Conservation (phyloP, 1,140 invertebrate species). For the Choristoneura fumiferana region DNA sequence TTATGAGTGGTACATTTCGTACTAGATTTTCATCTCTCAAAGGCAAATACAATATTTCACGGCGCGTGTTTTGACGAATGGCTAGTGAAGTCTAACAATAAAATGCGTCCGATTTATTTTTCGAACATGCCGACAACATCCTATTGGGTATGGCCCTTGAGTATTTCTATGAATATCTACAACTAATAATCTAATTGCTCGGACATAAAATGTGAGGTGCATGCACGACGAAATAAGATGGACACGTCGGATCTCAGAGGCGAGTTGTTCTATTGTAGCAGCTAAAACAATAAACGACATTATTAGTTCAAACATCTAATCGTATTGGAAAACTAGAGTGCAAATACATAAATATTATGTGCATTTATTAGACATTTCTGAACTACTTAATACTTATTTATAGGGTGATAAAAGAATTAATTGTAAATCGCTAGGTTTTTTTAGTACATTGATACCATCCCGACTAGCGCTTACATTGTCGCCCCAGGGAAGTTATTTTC, state of each 20-base stretch:
- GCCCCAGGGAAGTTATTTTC: too few species aligned
- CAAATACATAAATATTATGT: background rate
- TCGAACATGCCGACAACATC: background rate
- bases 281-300: slow-evolving; percentile 77
- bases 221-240: slow-evolving; percentile 62
- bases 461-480: too few species aligned
- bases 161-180: slow-evolving; percentile 9
- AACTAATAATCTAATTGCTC: slow-evolving; percentile 29
- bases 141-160: background rate
- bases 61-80: too few species aligned
- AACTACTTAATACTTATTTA: too few species aligned
- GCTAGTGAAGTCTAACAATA: too few species aligned
- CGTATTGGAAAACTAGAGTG: background rate
- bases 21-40: too few species aligned
- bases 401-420: too few species aligned
- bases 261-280: slow-evolving; percentile 87
- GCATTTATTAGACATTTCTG: slow-evolving; percentile 1
- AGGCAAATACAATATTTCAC: too few species aligned
- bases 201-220: slow-evolving; percentile 33
- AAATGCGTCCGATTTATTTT: too few species aligned
- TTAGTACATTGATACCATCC: too few species aligned
- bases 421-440: background rate
- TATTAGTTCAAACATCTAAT: too few species aligned
- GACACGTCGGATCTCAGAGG: slow-evolving; percentile 75
- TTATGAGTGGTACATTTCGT: too few species aligned